phyloP scores from a whole-genome alignment of 1,140 invertebrate genomes.

The Himalopsyche phryganea region DNA sequence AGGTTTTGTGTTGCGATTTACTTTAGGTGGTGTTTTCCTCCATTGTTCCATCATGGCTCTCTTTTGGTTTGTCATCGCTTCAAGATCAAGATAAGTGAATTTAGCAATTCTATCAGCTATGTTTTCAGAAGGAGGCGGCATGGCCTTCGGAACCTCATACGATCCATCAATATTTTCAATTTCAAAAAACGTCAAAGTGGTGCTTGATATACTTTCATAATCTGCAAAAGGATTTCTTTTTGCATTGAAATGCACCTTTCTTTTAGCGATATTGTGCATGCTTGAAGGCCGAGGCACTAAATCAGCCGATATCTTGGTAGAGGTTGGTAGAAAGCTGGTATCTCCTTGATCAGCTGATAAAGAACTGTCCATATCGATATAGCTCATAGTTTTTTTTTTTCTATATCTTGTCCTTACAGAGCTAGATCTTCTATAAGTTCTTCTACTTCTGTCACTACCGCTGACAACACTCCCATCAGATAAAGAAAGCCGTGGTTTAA shows the following conservation, averaged over 20 bases:
- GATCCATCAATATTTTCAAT: conserved; percentile 43
- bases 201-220: conserved; percentile 48
- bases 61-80: conserved; percentile 42
- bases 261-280: conserved; percentile 41
- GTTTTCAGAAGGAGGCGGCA: conserved; percentile 13
- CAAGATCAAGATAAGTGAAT: conserved; percentile 50
- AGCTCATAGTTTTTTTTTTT: conserved; percentile 42
- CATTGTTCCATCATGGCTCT: conserved; percentile 39
- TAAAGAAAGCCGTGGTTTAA: background rate
- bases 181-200: conserved; percentile 48
- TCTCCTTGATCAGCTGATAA: conserved; percentile 56
- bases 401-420: conserved; percentile 37
- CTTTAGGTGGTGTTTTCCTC: conserved; percentile 41
- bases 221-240: conserved; percentile 47
- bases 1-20: conserved; percentile 14
- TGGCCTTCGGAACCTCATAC: conserved; percentile 26
- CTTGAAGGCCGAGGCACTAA: conserved; percentile 47
- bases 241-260: conserved; percentile 48
- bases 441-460: conserved; percentile 8
- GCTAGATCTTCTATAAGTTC: conserved; percentile 34
- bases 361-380: conserved; percentile 55
- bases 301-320: conserved; percentile 49
- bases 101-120: conserved; percentile 38
- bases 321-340: conserved; percentile 53
- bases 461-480: conserved; percentile 19